Evolutionary conservation across 2,113 vertebrate species (phyloP), one percentile per base, ranked within the genome.

Genomic region (Ammodytes dubius): DNA sequence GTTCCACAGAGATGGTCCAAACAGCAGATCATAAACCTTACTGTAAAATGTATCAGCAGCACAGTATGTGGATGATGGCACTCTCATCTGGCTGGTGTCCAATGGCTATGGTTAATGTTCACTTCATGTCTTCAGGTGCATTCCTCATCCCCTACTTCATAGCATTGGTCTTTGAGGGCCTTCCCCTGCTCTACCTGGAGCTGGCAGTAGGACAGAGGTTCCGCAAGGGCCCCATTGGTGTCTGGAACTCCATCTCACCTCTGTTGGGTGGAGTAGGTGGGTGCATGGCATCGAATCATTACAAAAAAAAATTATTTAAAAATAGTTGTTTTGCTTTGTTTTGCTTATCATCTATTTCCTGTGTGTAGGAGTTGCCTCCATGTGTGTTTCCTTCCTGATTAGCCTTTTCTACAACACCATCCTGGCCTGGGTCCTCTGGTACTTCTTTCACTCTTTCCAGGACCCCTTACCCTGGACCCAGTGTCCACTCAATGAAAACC

Each of bases 141-240:
- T 99, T 99, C 94, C 95, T 99, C 82, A 95, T 98, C 66, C 98
- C 97, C 0, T 98, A 98, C 72, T 12, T 96, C 81, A 88, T 97
- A 0, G 97, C 97, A 0, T 91, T 99, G 87, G 81, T 96, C 79
- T 95, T 97, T 0, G 95, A 98, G 94, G 97, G 97, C 42, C 92
- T 98, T 54, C 98, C 97, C 0, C 83, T 99, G 67, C 94, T 99
- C 74, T 96, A 97, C 65, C 89, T 98, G 0, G 97, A 99, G 91
- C 85, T 98, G 46, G 97, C 97, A 2, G 88, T 98, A 0, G 98
- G 97, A 45, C 97, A 99, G 88, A 93, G 90, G 70, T 90, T 98
- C 40, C 95, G 95, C 17, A 95, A 84, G 88, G 96, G 97, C 63
- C 97, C 96, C 89, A 72, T 97, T 0, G 92, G 96, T 0, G 97